Evolutionary conservation across 2,797 vertebrate genomes (phyloP).

Genomic region (Ptychadena robeensis): DNA sequence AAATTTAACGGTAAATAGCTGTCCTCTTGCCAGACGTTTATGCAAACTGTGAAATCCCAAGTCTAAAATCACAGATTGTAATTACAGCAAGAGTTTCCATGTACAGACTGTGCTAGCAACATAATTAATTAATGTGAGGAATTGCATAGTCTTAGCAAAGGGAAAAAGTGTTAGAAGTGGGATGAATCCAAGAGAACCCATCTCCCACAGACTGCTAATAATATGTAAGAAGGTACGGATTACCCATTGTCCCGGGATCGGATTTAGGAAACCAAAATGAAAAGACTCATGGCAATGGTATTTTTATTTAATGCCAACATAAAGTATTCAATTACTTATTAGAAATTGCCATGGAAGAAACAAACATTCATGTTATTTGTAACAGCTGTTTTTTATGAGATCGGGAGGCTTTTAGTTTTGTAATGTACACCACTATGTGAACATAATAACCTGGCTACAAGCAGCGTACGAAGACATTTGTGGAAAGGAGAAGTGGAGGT

Average conservation of each 20-base stretch:
- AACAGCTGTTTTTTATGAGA: slow-evolving; percentile 11
- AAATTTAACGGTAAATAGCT: neutral
- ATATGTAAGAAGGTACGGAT: slow-evolving; percentile 34
- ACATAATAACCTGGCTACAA: neutral
- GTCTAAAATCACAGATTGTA: slow-evolving; percentile 1
- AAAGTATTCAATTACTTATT: slow-evolving; percentile 22
- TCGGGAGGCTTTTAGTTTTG: neutral
- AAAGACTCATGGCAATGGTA: slow-evolving; percentile 41
- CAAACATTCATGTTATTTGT: slow-evolving; percentile 27
- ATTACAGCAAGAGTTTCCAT: slow-evolving; percentile 38
- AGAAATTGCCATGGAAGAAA: slow-evolving; percentile 24
- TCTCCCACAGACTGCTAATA: slow-evolving; percentile 32
- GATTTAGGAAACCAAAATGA: slow-evolving; percentile 30
- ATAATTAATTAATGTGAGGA: slow-evolving; percentile 27
- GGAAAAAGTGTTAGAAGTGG: slow-evolving; percentile 35
- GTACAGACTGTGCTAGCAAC: slow-evolving; percentile 18
- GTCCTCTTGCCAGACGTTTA: slow-evolving; percentile 13
- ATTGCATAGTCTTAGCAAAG: slow-evolving; percentile 8
- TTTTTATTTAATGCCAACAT: slow-evolving; percentile 22
- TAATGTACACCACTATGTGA: neutral
- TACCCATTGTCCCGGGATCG: slow-evolving; percentile 8
- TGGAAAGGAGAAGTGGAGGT: neutral
- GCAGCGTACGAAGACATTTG: neutral
- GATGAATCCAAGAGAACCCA: slow-evolving; percentile 11
- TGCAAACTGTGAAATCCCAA: slow-evolving; percentile 20